Evolutionary conservation across 2,797 vertebrate species (phyloP), one percentile per base, ranked within the genome.

Genomic region (Falco naumanni): DNA sequence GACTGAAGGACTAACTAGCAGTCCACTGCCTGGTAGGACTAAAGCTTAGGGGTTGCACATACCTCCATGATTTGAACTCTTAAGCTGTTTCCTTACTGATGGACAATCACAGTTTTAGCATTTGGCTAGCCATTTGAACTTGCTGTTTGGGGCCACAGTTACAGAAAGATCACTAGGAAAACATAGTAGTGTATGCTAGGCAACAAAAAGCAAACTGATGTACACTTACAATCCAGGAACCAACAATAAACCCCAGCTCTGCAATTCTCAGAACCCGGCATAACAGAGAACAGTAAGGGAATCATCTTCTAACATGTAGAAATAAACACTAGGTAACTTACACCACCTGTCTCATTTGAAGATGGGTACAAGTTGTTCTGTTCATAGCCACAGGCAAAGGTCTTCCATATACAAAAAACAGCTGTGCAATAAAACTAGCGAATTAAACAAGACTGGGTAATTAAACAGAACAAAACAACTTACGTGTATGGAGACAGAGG

Each of bases 401-500:
- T 37, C 26, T 70, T 65, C 21, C 69, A 43, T 29, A 75, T 15
- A 74, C 22, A 57, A 64, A 65, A 90, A 60, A 60, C 1, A 86
- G 43, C 85, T 80, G 51, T 83, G 89, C 47, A 83, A 43, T 68
- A 53, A 39, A 87, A 83, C 34, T 29, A 89, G 50, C 8, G 33
- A 94, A 94, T 63, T 91, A 94, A 85, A 94, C 6, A 74, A 20
- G 39, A 76, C 26, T 68, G 37, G 37, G n/a, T 34, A 75, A 91
- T 22, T 54, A 80, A 59, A 84, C 13, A 59, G 65, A 93, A 79
- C 43, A 89, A 94, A 97, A 96, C 79, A 96, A 98, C 98, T 98
- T 98, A 99, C 98, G 99, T 99, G 97, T 99, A 99, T 2, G 99
- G 99, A 29, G 99, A 99, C 68, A 99, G 98, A 13, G 99, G 99